Evolutionary conservation across 2,888 invertebrate genomes (phyloP), one percentile per base, ranked within the genome.

Genomic region (Pilophorus perplexus): DNA sequence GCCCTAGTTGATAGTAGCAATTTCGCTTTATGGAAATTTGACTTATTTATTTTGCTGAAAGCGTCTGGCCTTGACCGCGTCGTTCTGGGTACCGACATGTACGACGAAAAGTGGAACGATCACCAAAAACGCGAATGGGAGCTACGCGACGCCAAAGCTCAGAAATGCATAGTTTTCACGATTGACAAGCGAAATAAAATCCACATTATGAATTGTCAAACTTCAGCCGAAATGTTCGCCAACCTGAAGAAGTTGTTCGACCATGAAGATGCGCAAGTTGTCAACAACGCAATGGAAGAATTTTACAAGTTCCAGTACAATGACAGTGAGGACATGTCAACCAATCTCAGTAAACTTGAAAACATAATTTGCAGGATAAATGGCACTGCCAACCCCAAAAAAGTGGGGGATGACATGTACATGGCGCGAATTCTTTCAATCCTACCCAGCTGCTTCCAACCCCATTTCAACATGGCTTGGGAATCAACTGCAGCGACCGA

Each of bases 381-480:
- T 20, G 20, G 6, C 10, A 48, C 23, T 3, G 48, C 10, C 10
- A 20, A 4, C 4, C n/a, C n/a, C n/a, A n/a, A n/a, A n/a, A 52
- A 52, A 27, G 27, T 52, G 6, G n/a, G 27, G 2, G 23, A 22
- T n/a, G 52, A 52, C 23, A 52, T 52, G 3, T 25, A 25, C 14
- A 25, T 52, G 12, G 52, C 52, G 23, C 52, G 52, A 6, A 52
- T 52, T 22, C 5, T 52, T 8, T 52, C 52, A n/a, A 52, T 52
- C 5, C n/a, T 52, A 23, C 52, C 52, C 12, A 52, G 27, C 28
- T 5, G 27, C 27, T 52, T 52, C n/a, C 52, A 52, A 14, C 52
- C 52, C 3, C 52, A 52, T 25, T 52, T 52, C 18, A 52, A 4
- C 3, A 52, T 27, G 6, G 52, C 52, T 3, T 52, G 52, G 52